Conservation (phyloP, 1,140 invertebrate genomes). For the Coelopa frigida region DNA sequence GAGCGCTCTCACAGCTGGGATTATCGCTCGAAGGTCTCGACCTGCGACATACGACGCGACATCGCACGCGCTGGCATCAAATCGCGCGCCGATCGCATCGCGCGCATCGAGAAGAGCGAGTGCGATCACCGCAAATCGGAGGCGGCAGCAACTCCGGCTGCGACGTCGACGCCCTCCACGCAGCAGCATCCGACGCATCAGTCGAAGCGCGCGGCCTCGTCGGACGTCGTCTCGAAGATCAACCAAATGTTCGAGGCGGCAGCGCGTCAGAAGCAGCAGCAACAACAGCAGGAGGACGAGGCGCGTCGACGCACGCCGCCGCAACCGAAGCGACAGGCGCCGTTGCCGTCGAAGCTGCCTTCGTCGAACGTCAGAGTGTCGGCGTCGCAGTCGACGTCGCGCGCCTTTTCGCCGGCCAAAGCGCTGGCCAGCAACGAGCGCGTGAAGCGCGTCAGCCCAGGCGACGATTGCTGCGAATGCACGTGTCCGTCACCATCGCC, state of each 20-base stretch:
- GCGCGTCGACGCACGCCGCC: conserved; percentile 10
- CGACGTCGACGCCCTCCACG: background rate
- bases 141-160: background rate
- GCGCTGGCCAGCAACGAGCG: background rate
- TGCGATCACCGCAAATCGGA: conserved; percentile 5
- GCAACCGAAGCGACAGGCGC: conserved; percentile 12
- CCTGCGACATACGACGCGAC: conserved; percentile 19
- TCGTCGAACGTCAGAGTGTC: too few relatives aligned
- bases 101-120: conserved; percentile 25
- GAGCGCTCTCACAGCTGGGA: conserved; percentile 31
- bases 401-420: too few relatives aligned
- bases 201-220: background rate
- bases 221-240: conserved; percentile 11
- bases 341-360: conserved; percentile 14
- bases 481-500: background rate
- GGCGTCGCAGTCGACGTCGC: background rate
- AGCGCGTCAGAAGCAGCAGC: background rate
- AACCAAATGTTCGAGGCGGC: conserved; percentile 13
- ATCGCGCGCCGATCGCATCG: conserved; percentile 34
- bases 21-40: conserved; percentile 18
- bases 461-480: background rate
- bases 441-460: background rate
- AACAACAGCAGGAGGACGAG: background rate
- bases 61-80: conserved; percentile 18
- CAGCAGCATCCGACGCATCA: background rate